These are phyloP conservation scores for Gymnorhina tibicen DNA, from an alignment of 2,113 vertebrate species.

Conservation along the genomic window DNA sequence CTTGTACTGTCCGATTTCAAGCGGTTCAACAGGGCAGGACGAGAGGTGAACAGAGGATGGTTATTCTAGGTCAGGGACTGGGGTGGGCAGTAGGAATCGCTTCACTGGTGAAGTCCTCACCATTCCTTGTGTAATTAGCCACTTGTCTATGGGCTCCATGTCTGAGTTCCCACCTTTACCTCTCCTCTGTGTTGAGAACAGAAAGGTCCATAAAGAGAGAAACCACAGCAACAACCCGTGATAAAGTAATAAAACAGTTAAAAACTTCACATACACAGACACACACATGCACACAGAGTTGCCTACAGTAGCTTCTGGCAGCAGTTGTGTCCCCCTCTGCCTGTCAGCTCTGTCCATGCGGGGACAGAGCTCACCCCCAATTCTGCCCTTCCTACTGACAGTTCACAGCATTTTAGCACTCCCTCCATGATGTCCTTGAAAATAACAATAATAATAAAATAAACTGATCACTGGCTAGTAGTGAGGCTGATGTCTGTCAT, in stretches of 20 bases:
- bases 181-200: conserved; percentile 91
- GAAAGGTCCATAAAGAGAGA: conserved; percentile 77
- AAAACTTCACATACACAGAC: not conserved
- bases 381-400: conserved; percentile 1
- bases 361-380: not conserved
- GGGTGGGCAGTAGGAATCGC: conserved; percentile 61
- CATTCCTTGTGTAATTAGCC: conserved; percentile 99
- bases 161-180: conserved; percentile 88
- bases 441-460: not conserved
- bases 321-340: not conserved
- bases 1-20: conserved; percentile 67
- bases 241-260: conserved; percentile 36
- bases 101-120: conserved; percentile 88
- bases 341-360: not conserved
- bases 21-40: conserved; percentile 53
- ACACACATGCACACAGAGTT: not conserved
- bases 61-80: conserved; percentile 54
- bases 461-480: not conserved
- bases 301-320: not conserved
- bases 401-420: not conserved
- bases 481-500: conserved; percentile 39
- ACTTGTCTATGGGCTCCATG: conserved; percentile 99
- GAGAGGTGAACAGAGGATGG: conserved; percentile 44
- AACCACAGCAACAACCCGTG: conserved; percentile 71
- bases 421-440: not conserved